Conservation (phyloP, 2,797 vertebrate genomes). For the Brotula barbata region DNA sequence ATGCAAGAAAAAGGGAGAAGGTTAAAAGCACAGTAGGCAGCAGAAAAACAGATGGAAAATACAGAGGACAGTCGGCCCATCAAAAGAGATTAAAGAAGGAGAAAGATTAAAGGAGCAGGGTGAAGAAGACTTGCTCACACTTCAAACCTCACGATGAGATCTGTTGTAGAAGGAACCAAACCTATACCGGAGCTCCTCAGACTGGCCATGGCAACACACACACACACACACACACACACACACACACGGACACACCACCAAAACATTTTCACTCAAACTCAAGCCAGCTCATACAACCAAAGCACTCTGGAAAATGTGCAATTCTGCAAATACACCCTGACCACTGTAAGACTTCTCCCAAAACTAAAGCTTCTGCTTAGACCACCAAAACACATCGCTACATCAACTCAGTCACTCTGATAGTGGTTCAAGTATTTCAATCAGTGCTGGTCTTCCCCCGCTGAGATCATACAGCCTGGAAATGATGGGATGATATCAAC, state of each 20-base stretch:
- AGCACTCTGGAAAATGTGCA: conserved; percentile 44
- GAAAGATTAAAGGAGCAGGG: conserved; percentile 27
- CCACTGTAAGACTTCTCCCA: conserved; percentile 49
- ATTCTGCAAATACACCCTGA: conserved; percentile 55
- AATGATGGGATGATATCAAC: conserved; percentile 58
- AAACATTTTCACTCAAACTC: conserved; percentile 38
- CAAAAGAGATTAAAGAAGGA: conserved; percentile 2
- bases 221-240: conserved; percentile 3
- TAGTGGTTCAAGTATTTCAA: conserved; percentile 48
- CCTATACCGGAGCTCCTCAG: conserved; percentile 10
- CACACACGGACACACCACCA: conserved; percentile 16
- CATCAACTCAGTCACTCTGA: conserved; percentile 49
- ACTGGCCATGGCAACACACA: conserved; percentile 56
- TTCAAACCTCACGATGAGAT: conserved; percentile 41
- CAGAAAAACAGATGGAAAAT: conserved; percentile 24
- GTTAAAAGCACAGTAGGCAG: conserved; percentile 2
- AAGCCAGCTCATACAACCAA: conserved; percentile 21
- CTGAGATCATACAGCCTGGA: conserved; percentile 59
- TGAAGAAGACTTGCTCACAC: conserved; percentile 31
- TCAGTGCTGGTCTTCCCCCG: conserved; percentile 31
- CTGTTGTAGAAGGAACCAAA: conserved; percentile 16
- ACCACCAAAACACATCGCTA: conserved; percentile 63
- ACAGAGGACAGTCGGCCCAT: conserved; percentile 3
- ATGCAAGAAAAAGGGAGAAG: conserved; percentile 1
- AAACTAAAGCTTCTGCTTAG: conserved; percentile 57